Percentiles rank a stretch among this genome's conserved stretches.
These are phyloP conservation scores for Myotis pilosus DNA, from an alignment of 2,797 vertebrate genomes.

Conservation along the genomic window DNA sequence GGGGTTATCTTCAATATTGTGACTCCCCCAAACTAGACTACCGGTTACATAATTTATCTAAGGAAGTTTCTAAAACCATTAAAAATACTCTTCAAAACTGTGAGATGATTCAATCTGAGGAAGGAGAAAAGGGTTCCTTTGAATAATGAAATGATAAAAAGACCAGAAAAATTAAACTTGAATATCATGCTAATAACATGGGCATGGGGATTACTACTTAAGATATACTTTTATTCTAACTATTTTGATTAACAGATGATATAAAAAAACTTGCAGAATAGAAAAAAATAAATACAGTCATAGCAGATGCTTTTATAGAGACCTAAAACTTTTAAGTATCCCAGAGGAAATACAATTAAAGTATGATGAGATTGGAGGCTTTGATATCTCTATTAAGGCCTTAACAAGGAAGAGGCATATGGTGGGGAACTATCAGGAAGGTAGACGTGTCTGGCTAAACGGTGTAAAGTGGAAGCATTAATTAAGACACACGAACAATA, in stretches of 20 bases:
- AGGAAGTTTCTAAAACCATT: constrained; percentile 33
- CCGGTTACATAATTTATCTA: constrained; percentile 20
- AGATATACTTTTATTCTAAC: constrained; percentile 69
- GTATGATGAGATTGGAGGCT: constrained; percentile 61
- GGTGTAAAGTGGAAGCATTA: constrained; percentile 61
- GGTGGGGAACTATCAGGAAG: constrained; percentile 62
- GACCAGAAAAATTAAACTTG: constrained; percentile 54
- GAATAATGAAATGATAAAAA: constrained; percentile 59
- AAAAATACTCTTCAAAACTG: constrained; percentile 22
- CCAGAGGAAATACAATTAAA: constrained; percentile 69
- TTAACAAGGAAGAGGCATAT: constrained; percentile 70
- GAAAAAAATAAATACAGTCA: constrained; percentile 61
- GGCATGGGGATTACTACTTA: constrained; percentile 46
- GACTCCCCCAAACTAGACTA: constrained; percentile 4
- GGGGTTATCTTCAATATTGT: constrained; percentile 5
- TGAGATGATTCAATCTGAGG: constrained; percentile 43
- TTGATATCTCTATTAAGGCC: constrained; percentile 75
- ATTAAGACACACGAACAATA: constrained; percentile 57
- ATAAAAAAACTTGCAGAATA: constrained; percentile 71
- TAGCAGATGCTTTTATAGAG: constrained; percentile 64
- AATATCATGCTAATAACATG: constrained; percentile 59
- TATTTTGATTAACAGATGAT: constrained; percentile 64
- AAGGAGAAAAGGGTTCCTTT: constrained; percentile 54
- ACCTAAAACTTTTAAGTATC: constrained; percentile 69
- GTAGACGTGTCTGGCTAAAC: constrained; percentile 62